Evolutionary conservation across 2,113 vertebrate genomes (phyloP).

Genomic region (Ovibos moschatus): DNA sequence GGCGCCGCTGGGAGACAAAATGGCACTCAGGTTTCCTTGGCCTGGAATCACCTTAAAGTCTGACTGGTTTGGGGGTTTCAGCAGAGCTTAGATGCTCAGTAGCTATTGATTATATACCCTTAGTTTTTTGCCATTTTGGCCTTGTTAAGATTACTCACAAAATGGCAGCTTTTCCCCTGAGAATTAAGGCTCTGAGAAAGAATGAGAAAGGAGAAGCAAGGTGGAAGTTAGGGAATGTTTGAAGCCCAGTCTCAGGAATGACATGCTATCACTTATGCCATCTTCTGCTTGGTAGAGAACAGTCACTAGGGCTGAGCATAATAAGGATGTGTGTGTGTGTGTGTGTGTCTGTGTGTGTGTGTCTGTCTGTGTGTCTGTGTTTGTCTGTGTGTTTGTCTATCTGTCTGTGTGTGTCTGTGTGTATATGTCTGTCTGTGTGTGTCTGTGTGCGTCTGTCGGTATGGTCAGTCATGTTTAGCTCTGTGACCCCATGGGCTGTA

Average conservation of each 20-base stretch:
- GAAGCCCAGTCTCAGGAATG: background rate
- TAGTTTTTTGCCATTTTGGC: background rate
- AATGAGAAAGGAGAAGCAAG: background rate
- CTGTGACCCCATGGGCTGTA: background rate
- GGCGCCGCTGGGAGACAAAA: rapidly evolving
- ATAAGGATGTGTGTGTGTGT: background rate
- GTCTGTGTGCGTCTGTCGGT: rapidly evolving
- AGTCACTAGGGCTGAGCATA: background rate
- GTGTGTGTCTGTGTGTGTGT: rapidly evolving
- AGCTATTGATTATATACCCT: background rate
- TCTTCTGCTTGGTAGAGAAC: background rate
- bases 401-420: too few relatives aligned
- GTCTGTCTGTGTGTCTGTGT: rapidly evolving
- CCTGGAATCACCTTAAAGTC: background rate
- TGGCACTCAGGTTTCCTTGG: background rate
- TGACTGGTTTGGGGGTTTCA: background rate
- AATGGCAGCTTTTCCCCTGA: background rate
- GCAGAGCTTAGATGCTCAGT: background rate
- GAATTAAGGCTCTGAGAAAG: background rate
- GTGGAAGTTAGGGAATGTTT: background rate
- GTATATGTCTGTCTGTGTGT: rapidly evolving
- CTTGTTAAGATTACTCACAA: background rate
- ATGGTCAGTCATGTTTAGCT: background rate
- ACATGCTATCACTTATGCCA: too few relatives aligned
- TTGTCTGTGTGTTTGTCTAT: rapidly evolving